Evolutionary conservation across 1,140 invertebrate species (phyloP).

Genomic region (Carposina sasakii): DNA sequence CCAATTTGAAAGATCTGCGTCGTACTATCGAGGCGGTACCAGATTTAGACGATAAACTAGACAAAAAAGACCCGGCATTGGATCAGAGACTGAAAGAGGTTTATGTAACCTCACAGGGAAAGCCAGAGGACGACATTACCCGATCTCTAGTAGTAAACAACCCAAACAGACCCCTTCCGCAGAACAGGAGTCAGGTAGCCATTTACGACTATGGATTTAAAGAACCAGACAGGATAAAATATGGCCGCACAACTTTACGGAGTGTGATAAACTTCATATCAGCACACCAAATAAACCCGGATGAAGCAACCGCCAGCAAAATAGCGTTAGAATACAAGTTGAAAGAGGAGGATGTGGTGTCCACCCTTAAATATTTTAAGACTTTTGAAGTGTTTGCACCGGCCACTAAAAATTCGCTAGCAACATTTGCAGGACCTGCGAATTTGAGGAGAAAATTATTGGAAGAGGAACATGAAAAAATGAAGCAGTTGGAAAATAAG

Average conservation of each 20-base stretch:
- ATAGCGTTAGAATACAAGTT: slow-evolving; percentile 81
- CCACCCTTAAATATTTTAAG: slow-evolving; percentile 58
- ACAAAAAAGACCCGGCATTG: slow-evolving; percentile 74
- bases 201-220: slow-evolving; percentile 72
- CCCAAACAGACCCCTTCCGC: slow-evolving; percentile 37
- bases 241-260: slow-evolving; percentile 72
- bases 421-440: slow-evolving; percentile 52
- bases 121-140: slow-evolving; percentile 55
- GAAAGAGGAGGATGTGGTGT: slow-evolving; percentile 72
- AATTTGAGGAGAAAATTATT: slow-evolving; percentile 34
- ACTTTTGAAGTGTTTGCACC: slow-evolving; percentile 60
- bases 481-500: no score
- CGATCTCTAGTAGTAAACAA: slow-evolving; percentile 27
- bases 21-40: slow-evolving; percentile 75
- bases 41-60: slow-evolving; percentile 72
- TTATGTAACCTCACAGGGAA: slow-evolving; percentile 76
- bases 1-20: slow-evolving; percentile 75
- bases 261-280: slow-evolving; percentile 75
- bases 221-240: slow-evolving; percentile 69
- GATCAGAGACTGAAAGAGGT: slow-evolving; percentile 78
- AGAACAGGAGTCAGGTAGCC: slow-evolving; percentile 32
- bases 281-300: slow-evolving; percentile 75
- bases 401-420: slow-evolving; percentile 40
- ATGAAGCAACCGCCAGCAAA: slow-evolving; percentile 68
- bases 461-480: no score